Evolutionary conservation across 23 tunicate species (phyloP).

Genomic region (Oikopleura albicans): DNA sequence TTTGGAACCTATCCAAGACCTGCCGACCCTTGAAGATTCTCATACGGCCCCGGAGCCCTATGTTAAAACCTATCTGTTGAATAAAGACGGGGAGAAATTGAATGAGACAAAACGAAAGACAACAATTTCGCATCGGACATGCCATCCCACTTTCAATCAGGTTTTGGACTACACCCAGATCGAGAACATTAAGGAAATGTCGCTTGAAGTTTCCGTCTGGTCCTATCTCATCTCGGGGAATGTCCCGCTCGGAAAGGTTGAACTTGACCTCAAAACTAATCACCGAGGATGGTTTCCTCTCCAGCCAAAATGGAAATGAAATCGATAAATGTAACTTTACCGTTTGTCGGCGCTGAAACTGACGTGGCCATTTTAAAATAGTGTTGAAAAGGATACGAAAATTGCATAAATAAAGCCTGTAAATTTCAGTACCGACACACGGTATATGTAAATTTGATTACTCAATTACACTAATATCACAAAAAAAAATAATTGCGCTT

Average conservation of each 20-base stretch:
- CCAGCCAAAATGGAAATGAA: too few species aligned
- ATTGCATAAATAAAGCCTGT: too few species aligned
- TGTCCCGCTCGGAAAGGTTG: background rate
- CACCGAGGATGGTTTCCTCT: background rate
- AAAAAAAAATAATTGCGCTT: too few species aligned
- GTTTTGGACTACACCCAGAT: constrained; percentile 24
- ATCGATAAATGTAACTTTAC: too few species aligned
- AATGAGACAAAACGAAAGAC: constrained; percentile 65
- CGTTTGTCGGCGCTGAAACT: too few species aligned
- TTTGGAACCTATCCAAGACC: background rate
- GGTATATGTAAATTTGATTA: too few species aligned
- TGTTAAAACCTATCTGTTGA: constrained; percentile 65
- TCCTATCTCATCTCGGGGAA: background rate
- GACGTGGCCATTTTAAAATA: too few species aligned
- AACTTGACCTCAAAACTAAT: background rate
- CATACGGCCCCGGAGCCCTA: constrained; percentile 75
- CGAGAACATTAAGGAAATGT: background rate
- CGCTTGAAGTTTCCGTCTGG: background rate
- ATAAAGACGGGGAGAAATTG: constrained; percentile 23
- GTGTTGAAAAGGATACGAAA: too few species aligned
- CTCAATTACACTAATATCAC: too few species aligned
- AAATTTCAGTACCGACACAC: too few species aligned
- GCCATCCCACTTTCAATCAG: constrained; percentile 81
- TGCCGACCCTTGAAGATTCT: constrained; percentile 40
- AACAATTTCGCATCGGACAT: constrained; percentile 51